Base-by-base conservation (phyloP, 1,140 invertebrate genomes). In the Euura saliciscinereae region DNA sequence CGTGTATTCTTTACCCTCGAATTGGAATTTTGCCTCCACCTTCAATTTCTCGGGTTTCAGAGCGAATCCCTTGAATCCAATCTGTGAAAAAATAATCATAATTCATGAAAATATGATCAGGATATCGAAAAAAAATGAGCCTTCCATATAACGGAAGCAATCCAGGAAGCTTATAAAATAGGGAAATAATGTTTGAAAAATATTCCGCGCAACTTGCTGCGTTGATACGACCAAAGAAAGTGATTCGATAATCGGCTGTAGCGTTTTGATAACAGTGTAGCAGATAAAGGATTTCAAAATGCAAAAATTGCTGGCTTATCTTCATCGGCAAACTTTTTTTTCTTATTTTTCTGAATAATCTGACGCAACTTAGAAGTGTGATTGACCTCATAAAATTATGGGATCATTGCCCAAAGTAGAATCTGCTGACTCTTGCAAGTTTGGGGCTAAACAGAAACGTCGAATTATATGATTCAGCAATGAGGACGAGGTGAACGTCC, bases 21-120 rank as follows among this genome's bases (percentile, higher is more conserved):
- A 97, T 28, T 92, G 89, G 82, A 99, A 96, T 75, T 92, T 92
- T 0, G 92, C 93, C 7, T 88, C 89, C 0, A 91, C 86, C 1
- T 86, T 80, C 2, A 95, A 79, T 78, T 94, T 94, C 0, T 94
- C 92, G 2, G 88, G 79, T 1, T 91, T 87, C 70, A 99, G 88
- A 7, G 95, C 98, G 84, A 93, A 99, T 28, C 98, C 98, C 89
- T 99, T 98, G 86, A 99, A 99, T 43, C 97, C 95, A 74, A 98
- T 90, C 95, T 97, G 82, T 46, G 83, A 79, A 74, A 73, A 78
- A 77, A 83, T 69, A 75, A 44, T 64, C 67, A 69, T 51, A 69
- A 72, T 28, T 69, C 46, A 72, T 69, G 1, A 64, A 64, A 10
- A 64, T 64, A 10, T 64, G 8, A 64, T 64, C 13, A 64, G 8